Conservation (phyloP, 2,888 invertebrate genomes). For the Drosophila antonietae region DNA sequence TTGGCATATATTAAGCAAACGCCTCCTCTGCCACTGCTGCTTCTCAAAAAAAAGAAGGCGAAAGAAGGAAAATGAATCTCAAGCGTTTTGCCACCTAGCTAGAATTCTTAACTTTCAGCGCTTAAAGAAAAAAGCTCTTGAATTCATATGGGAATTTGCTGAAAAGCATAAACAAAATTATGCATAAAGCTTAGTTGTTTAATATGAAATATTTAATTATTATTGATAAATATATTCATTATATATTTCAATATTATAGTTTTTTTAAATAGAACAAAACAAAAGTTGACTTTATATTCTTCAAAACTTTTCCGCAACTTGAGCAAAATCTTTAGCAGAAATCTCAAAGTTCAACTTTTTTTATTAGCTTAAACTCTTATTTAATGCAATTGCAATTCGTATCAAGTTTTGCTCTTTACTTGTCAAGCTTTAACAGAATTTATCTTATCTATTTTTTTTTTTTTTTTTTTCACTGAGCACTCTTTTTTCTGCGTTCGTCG, state of each 20-base stretch:
- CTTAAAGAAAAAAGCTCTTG: background rate
- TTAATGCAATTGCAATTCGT: conserved; percentile 1
- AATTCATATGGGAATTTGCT: background rate
- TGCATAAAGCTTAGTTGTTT: too few relatives aligned
- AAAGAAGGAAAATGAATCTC: background rate
- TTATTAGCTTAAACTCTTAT: background rate
- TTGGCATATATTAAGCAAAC: conserved; percentile 53
- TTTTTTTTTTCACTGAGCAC: conserved; percentile 27
- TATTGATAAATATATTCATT: too few relatives aligned
- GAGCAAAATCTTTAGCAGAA: background rate
- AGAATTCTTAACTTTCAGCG: conserved; percentile 9
- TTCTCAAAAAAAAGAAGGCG: background rate
- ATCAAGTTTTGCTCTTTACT: background rate
- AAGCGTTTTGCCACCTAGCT: conserved; percentile 7
- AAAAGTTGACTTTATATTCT: background rate
- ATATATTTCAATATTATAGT: too few relatives aligned
- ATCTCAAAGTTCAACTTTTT: background rate
- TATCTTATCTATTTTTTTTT: conserved; percentile 9
- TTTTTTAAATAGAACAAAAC: background rate
- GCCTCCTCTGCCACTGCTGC: conserved; percentile 25
- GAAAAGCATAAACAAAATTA: too few relatives aligned
- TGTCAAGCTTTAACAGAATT: conserved; percentile 4
- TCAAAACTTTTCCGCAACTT: background rate
- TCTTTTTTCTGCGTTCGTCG: conserved; percentile 11
- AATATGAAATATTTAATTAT: too few relatives aligned